phyloP scores from a whole-genome alignment of 2,113 vertebrate genomes.

The Tenebrosternarchus preto region DNA sequence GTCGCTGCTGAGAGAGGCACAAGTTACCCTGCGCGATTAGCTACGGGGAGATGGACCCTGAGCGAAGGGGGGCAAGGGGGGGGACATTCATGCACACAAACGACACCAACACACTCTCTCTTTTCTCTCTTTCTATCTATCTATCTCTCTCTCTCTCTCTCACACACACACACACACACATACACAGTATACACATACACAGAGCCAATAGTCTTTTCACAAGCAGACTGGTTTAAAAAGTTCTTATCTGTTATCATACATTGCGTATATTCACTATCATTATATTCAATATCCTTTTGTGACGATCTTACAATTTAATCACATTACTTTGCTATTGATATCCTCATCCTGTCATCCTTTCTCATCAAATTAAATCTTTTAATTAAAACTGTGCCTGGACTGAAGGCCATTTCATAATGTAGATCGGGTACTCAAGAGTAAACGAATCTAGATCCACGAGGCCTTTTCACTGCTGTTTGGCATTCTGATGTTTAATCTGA shows the following conservation, averaged over 20 bases:
- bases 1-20: conserved; percentile 86
- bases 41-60: conserved; percentile 75
- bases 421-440: conserved; percentile 20
- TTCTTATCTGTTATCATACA: neutral
- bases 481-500: conserved; percentile 35
- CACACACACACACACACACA: conserved; percentile 55
- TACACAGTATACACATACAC: conserved; percentile 35
- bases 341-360: neutral
- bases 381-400: conserved; percentile 24
- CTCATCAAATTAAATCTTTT: neutral
- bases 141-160: conserved; percentile 16
- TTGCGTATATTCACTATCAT: neutral
- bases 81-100: conserved; percentile 33
- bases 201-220: conserved; percentile 76
- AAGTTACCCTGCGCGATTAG: conserved; percentile 80
- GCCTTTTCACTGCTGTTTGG: conserved; percentile 48
- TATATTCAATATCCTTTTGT: neutral
- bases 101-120: conserved; percentile 34
- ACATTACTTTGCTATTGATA: neutral
- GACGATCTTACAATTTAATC: neutral
- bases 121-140: neutral
- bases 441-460: conserved; percentile 10
- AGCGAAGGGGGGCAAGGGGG: conserved; percentile 69
- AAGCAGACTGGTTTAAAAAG: conserved; percentile 62
- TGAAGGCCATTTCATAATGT: conserved; percentile 48